phyloP scores from a whole-genome alignment of 2,888 invertebrate species.

The Cremastinae sp. region DNA sequence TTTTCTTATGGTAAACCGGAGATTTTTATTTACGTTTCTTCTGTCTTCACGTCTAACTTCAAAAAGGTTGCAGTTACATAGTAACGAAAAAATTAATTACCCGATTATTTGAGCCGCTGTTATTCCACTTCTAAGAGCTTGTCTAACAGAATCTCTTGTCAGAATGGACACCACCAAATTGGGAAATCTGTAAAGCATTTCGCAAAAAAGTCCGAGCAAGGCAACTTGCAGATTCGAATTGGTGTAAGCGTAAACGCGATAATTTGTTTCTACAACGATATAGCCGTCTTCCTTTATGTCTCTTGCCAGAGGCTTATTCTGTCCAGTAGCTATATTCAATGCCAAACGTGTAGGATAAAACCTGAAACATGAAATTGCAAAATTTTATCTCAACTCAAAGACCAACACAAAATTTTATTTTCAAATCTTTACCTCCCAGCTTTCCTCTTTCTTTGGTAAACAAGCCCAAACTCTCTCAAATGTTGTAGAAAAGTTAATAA shows the following conservation, averaged over 20 bases:
- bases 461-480: conserved; percentile 97
- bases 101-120: conserved; percentile 96
- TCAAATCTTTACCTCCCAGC: conserved; percentile 82
- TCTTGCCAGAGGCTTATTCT: conserved; percentile 78
- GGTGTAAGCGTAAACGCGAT: conserved; percentile 97
- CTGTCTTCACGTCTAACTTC: neutral
- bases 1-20: no score
- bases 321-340: conserved; percentile 89
- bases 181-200: conserved; percentile 96
- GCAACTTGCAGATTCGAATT: conserved; percentile 95
- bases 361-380: conserved; percentile 75
- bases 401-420: conserved; percentile 1
- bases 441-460: conserved; percentile 91
- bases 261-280: conserved; percentile 98
- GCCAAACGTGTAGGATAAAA: conserved; percentile 98
- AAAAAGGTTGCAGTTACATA: neutral
- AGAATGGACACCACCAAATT: conserved; percentile 96
- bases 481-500: conserved; percentile 96
- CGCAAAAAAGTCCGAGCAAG: conserved; percentile 94
- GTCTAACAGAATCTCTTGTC: conserved; percentile 96
- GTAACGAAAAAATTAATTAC: conserved; percentile 59
- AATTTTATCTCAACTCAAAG: neutral
- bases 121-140: conserved; percentile 97
- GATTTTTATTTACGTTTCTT: no score
- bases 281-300: conserved; percentile 84